Conservation (phyloP, 2,888 invertebrate genomes). For the Erebia ligea region DNA sequence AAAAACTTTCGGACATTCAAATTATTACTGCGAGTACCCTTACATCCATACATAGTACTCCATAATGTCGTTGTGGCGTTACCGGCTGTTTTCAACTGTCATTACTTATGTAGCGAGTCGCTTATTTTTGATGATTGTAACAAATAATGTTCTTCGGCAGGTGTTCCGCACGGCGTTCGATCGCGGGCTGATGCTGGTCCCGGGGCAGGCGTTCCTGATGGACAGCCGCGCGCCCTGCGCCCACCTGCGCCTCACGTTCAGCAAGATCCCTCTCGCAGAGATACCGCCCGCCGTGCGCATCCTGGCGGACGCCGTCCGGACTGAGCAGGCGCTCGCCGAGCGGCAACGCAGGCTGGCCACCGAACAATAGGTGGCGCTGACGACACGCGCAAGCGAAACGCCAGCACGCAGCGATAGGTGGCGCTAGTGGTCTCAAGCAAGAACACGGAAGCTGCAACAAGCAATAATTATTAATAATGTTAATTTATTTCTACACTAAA, state of each 20-base stretch:
- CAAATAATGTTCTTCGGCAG: constrained; percentile 48
- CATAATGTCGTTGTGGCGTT: no score
- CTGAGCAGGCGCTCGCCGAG: constrained; percentile 68
- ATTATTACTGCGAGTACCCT: no score
- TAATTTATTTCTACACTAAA: no score
- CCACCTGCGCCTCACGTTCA: constrained; percentile 88
- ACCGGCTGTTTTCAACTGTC: no score
- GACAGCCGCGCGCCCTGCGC: constrained; percentile 85
- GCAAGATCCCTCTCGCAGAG: constrained; percentile 85
- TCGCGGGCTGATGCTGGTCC: constrained; percentile 87
- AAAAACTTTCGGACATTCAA: no score
- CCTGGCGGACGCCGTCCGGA: constrained; percentile 81
- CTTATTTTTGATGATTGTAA: no score
- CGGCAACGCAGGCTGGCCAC: constrained; percentile 55
- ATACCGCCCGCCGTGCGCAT: constrained; percentile 85
- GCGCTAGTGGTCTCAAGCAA: no score
- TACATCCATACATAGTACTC: no score
- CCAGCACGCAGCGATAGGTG: no score
- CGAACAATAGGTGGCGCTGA: constrained; percentile 52
- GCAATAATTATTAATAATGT: no score
- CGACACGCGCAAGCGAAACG: background rate
- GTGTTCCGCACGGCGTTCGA: constrained; percentile 83
- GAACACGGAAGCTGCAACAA: no score
- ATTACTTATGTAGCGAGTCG: no score
- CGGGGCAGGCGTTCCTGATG: constrained; percentile 89